A percentile compares a stretch with the other conserved stretches of the same genome.
Evolutionary conservation across 2,113 vertebrate genomes (phyloP).

Genomic region (Caloenas nicobarica): DNA sequence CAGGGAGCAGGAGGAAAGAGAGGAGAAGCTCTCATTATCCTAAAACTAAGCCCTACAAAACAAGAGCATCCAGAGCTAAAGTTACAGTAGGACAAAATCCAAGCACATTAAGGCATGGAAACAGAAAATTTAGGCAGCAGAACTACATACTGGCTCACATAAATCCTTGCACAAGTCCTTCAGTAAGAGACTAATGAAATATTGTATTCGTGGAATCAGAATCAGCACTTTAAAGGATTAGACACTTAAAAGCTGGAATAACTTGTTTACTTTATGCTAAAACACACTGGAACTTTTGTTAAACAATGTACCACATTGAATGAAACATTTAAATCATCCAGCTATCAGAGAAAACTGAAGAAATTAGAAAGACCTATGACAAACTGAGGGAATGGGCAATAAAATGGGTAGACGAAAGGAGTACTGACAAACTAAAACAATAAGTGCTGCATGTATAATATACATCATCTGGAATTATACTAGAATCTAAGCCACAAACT

Average conservation of each 20-base stretch:
- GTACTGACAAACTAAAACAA: not conserved
- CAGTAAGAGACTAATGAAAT: not conserved
- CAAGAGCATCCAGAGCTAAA: not conserved
- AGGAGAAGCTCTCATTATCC: not conserved
- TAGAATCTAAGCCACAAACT: not conserved
- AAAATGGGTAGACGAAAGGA: not conserved
- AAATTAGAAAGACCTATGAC: not conserved
- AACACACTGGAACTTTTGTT: not conserved
- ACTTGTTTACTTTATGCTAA: not conserved
- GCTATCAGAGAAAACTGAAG: not conserved
- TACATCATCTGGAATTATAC: not conserved
- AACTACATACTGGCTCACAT: not conserved
- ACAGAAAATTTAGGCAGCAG: not conserved
- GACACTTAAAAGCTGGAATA: not conserved
- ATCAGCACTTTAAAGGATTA: not conserved
- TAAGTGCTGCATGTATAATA: not conserved
- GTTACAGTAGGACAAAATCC: not conserved
- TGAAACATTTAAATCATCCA: not conserved
- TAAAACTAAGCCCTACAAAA: not conserved
- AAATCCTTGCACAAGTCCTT: not conserved
- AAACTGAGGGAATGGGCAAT: not conserved
- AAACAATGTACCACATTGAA: not conserved
- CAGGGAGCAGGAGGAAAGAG: not conserved
- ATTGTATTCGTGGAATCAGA: not conserved
- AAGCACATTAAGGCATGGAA: not conserved